Percentiles rank a stretch among this genome's conserved stretches.
Evolutionary conservation across 2,113 vertebrate species (phyloP).

Genomic region (Anarrhichthys ocellatus): DNA sequence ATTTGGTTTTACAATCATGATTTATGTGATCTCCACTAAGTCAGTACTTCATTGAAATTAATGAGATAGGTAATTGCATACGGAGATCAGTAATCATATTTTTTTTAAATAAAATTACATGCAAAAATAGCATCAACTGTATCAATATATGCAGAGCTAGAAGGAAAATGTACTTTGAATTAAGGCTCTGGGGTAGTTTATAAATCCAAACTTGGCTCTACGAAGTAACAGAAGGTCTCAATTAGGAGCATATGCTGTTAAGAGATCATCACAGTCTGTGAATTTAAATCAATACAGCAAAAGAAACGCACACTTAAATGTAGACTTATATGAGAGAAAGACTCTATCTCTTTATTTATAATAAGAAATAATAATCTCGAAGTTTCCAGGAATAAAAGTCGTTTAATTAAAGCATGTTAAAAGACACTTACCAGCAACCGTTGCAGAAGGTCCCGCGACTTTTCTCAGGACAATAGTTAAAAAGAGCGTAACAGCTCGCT

Average conservation of each 20-base stretch:
- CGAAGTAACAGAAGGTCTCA: not conserved
- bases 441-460: not conserved
- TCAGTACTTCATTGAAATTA: not conserved
- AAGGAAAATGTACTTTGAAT: not conserved
- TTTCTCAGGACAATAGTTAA: not conserved
- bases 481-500: not conserved
- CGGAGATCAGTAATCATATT: not conserved
- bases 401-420: not conserved
- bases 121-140: not conserved
- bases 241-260: not conserved
- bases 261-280: not conserved
- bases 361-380: not conserved
- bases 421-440: constrained; percentile 45
- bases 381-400: not conserved
- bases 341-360: not conserved
- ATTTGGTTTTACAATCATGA: not conserved
- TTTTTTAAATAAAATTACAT: not conserved
- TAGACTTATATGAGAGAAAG: not conserved
- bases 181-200: not conserved
- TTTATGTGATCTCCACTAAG: not conserved
- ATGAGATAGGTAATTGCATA: not conserved
- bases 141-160: not conserved
- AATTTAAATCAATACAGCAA: not conserved
- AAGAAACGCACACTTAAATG: not conserved
- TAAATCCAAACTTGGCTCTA: not conserved